Evolutionary conservation across 2,113 vertebrate species (phyloP).

Genomic region (Aplodontia rufa): DNA sequence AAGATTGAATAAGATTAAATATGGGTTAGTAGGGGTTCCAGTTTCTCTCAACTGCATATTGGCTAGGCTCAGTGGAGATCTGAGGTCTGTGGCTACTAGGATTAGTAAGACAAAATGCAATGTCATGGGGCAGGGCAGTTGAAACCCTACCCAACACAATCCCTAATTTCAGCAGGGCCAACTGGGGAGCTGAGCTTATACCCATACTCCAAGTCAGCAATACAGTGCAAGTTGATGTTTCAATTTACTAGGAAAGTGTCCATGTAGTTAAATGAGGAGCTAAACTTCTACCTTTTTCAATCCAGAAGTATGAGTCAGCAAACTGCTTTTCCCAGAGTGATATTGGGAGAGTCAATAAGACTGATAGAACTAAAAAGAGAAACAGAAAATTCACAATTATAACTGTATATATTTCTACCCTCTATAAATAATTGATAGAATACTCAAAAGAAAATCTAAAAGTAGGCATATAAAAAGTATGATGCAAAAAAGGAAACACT

Average conservation of each 20-base stretch:
- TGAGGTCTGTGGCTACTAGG: not conserved
- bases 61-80: not conserved
- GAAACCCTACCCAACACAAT: not conserved
- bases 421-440: not conserved
- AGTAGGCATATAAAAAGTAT: not conserved
- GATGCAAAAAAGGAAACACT: not conserved
- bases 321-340: not conserved
- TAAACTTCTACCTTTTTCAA: not conserved
- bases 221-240: not conserved
- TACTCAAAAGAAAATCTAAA: not conserved
- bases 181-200: not conserved
- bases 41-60: not conserved
- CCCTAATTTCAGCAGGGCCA: not conserved
- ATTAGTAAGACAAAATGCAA: not conserved
- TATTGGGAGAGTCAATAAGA: not conserved
- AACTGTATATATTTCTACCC: not conserved
- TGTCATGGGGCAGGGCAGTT: not conserved
- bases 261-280: not conserved
- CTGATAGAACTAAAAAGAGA: not conserved
- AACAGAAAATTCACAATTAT: not conserved
- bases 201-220: not conserved
- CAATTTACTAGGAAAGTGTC: not conserved
- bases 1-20: not conserved
- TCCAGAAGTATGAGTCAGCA: not conserved
- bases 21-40: not conserved